phyloP scores from a whole-genome alignment of 2,113 vertebrate genomes.

The Apistogramma diplotaenia region DNA sequence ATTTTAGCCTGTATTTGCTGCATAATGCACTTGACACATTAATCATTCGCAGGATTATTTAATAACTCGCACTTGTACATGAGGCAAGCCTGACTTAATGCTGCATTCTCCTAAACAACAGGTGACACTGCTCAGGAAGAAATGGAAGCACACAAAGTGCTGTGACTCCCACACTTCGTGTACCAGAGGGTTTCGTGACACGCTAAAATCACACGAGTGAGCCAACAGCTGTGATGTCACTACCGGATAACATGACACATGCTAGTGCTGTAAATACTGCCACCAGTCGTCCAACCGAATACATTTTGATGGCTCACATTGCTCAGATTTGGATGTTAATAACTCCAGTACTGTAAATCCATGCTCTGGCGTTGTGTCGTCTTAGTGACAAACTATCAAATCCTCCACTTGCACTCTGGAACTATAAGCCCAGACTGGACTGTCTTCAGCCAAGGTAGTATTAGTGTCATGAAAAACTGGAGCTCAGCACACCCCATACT shows the following conservation, averaged over 20 bases:
- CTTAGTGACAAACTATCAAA: background rate
- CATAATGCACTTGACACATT: background rate
- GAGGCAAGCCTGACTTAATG: background rate
- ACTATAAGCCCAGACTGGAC: background rate
- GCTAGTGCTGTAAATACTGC: background rate
- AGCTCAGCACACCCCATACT: too few relatives aligned
- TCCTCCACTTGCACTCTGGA: background rate
- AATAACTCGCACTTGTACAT: background rate
- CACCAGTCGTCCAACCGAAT: background rate
- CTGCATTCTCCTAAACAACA: too few relatives aligned
- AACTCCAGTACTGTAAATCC: background rate
- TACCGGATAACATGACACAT: background rate
- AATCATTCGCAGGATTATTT: background rate
- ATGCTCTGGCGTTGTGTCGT: too few relatives aligned
- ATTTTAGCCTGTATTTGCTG: background rate
- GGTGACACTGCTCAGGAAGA: too few relatives aligned
- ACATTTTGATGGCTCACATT: background rate
- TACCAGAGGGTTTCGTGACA: background rate
- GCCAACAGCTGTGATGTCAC: background rate
- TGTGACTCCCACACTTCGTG: too few relatives aligned
- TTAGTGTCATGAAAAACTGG: background rate
- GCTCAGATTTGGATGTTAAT: background rate
- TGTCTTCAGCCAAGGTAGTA: too few relatives aligned
- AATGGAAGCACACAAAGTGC: too few relatives aligned
- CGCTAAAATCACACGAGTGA: background rate